Conservation (phyloP, 30 jellyfish, hydroid and myxozoan genomes). For the Aurelia coerulea region DNA sequence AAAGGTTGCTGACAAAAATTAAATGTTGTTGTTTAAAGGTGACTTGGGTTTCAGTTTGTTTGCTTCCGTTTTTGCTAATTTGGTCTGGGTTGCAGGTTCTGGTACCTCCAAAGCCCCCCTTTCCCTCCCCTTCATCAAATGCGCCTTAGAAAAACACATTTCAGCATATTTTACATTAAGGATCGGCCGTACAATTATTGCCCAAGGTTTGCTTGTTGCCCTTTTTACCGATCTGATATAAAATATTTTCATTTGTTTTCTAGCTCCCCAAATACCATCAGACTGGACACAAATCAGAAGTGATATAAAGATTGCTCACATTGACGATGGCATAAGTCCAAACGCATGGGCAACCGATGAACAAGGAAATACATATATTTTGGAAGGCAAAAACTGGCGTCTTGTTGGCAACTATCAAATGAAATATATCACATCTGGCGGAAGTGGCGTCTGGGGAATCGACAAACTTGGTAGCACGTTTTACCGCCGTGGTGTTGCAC, state of each 20-base stretch:
- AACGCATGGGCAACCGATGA: conserved; percentile 72
- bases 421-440: conserved; percentile 84
- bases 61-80: too few relatives aligned
- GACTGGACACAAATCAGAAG: conserved; percentile 40
- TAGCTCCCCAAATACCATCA: conserved; percentile 56
- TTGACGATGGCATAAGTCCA: conserved; percentile 70
- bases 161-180: too few relatives aligned
- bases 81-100: too few relatives aligned
- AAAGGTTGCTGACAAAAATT: too few relatives aligned
- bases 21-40: too few relatives aligned
- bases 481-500: conserved; percentile 62
- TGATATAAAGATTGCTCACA: conserved; percentile 19
- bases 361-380: conserved; percentile 49
- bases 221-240: not conserved
- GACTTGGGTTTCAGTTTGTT: too few relatives aligned
- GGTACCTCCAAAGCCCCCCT: too few relatives aligned
- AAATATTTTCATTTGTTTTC: not conserved
- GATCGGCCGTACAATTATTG: too few relatives aligned
- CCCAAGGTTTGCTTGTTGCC: too few relatives aligned
- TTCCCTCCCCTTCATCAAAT: too few relatives aligned
- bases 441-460: conserved; percentile 95
- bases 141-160: too few relatives aligned
- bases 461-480: conserved; percentile 36
- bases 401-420: conserved; percentile 24
- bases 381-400: conserved; percentile 58